phyloP scores from a whole-genome alignment of 1,140 invertebrate species.

The Cydia fagiglandana region DNA sequence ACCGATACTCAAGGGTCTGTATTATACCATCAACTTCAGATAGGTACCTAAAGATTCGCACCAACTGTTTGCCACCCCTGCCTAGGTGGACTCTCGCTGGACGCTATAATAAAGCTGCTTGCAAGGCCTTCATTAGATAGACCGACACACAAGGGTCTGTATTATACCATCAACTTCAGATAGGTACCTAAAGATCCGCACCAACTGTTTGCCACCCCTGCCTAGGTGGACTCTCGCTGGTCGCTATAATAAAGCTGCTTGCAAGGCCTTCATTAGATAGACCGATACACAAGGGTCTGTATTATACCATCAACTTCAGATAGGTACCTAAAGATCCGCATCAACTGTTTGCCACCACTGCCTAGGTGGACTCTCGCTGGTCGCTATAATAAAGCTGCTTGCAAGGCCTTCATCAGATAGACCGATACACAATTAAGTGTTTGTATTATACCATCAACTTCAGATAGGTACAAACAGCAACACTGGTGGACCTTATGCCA shows the following conservation, averaged over 20 bases:
- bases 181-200: not conserved
- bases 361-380: constrained; percentile 71
- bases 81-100: constrained; percentile 77
- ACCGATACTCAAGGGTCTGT: not conserved
- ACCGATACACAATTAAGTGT: not conserved
- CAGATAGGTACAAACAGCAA: not conserved
- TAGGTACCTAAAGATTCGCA: no score
- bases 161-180: not conserved
- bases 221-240: constrained; percentile 76
- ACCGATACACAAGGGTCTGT: not conserved
- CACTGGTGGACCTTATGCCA: no score
- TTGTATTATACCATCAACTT: not conserved
- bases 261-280: constrained; percentile 62
- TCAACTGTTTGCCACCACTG: constrained; percentile 3
- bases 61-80: constrained; percentile 69
- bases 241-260: constrained; percentile 66
- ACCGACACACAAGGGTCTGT: not conserved
- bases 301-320: not conserved
- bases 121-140: constrained; percentile 63
- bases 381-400: constrained; percentile 38
- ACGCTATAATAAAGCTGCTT: constrained; percentile 66
- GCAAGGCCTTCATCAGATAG: constrained; percentile 63
- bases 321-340: constrained; percentile 44
- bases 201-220: constrained; percentile 70
- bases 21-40: not conserved